Base-by-base conservation (phyloP, 2,888 invertebrate genomes). In the Drosophila robusta region DNA sequence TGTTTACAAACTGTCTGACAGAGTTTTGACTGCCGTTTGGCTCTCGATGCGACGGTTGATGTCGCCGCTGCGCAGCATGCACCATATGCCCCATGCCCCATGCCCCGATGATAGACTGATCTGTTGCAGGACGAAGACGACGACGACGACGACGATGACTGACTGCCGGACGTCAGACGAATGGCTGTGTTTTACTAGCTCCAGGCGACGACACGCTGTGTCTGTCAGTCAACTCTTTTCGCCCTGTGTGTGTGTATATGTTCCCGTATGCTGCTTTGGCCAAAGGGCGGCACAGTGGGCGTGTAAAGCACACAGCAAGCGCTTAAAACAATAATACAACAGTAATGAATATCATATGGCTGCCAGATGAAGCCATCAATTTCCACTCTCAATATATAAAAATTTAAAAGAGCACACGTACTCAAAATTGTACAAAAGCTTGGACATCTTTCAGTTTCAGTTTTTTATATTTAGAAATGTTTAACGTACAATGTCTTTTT, bases 1-100 rank as follows among this genome's bases (percentile, higher is more conserved):
- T 85, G 89, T 85, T 84, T 85, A 88, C 89, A 88, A 88, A 86
- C 87, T 88, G 84, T 89, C 85, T 89, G 85, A 85, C 89, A 85
- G 89, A 88, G 88, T 84, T 84, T 84, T 75, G 86, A 84, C 83
- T 84, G 83, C 83, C 70, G 85, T 75, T 75, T 76, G 65, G 58
- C 41, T 71, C 61, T 39, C 29, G 36, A 47, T 44, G 44, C 49
- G 39, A 24, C 62, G 70, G 83, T 84, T 84, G 83, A 84, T 88
- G 83, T 88, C 88, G 87, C 89, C 89, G 87, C 67, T 70, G 66
- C 55, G 50, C 64, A 41, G 29, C 51, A 34, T 63, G 32, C 75
- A 34, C 24, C 54, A 42, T 39, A 14, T 50, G 51, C 62, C 55
- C 50, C 63, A 57, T 55, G 49, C 65, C 38, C 39, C 55, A 64